Evolutionary conservation across 2,888 invertebrate genomes (phyloP).

Genomic region (Allophyes oxyacanthae): DNA sequence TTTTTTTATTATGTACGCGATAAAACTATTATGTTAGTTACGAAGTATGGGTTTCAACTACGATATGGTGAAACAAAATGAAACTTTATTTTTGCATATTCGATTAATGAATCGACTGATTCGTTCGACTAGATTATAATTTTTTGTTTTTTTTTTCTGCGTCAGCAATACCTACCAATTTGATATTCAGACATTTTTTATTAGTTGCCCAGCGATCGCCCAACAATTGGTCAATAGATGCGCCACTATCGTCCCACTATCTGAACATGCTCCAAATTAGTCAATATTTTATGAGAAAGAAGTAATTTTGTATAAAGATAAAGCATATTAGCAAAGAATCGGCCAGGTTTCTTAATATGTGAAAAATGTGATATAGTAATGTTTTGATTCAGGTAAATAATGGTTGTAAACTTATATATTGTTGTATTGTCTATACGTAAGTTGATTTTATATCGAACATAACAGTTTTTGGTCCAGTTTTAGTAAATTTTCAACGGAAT

Average conservation of each 20-base stretch:
- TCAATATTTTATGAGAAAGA: slow-evolving; percentile 52
- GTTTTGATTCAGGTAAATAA: slow-evolving; percentile 65
- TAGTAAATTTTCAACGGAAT: not conserved
- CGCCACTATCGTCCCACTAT: slow-evolving; percentile 22
- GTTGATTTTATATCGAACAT: slow-evolving; percentile 51
- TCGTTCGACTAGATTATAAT: too few relatives aligned
- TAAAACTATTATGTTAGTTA: too few relatives aligned
- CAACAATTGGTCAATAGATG: slow-evolving; percentile 13
- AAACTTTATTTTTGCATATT: too few relatives aligned
- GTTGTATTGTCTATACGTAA: slow-evolving; percentile 68
- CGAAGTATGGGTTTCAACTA: too few relatives aligned
- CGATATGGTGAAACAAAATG: too few relatives aligned
- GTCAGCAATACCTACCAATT: too few relatives aligned
- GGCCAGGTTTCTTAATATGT: slow-evolving; percentile 72
- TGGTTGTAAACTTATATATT: slow-evolving; percentile 66
- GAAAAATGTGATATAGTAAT: slow-evolving; percentile 69
- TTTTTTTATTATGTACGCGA: too few relatives aligned
- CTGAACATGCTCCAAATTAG: slow-evolving; percentile 57
- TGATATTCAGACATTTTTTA: too few relatives aligned
- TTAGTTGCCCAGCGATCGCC: slow-evolving; percentile 13
- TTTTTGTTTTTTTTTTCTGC: too few relatives aligned
- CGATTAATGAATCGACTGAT: too few relatives aligned
- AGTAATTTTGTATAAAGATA: slow-evolving; percentile 54
- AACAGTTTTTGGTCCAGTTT: slow-evolving; percentile 46
- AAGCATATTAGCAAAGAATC: slow-evolving; percentile 51